Evolutionary conservation across 2,113 vertebrate species (phyloP).

Genomic region (Sinocyclocheilus rhinocerous): DNA sequence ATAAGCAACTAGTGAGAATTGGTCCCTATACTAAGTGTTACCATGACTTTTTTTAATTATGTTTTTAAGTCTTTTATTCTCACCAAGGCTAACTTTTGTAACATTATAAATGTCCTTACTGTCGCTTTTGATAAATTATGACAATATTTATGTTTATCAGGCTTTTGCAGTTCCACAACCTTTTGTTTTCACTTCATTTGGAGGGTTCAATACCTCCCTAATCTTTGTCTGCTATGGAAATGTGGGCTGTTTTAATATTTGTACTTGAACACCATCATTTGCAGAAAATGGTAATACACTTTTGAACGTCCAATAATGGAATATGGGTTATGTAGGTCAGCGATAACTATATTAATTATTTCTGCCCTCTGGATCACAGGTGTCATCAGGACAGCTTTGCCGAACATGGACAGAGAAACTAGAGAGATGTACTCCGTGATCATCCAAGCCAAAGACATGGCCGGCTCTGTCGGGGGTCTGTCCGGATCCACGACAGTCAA

Average conservation of each 20-base stretch:
- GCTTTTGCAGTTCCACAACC: neutral
- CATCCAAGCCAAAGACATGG: constrained; percentile 98
- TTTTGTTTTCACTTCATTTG: neutral
- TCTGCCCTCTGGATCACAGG: constrained; percentile 71
- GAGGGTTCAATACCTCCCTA: neutral
- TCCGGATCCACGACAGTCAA: constrained; percentile 91
- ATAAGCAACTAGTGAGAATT: too few species aligned
- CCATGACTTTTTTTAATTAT: too few species aligned
- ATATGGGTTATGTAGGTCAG: constrained; percentile 25
- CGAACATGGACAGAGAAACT: constrained; percentile 91
- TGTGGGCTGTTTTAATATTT: neutral
- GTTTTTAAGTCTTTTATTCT: neutral
- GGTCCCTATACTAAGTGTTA: too few species aligned
- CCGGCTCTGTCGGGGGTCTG: constrained; percentile 91
- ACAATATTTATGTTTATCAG: neutral
- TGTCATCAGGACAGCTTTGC: constrained; percentile 88
- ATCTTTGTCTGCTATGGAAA: neutral
- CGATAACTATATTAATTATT: neutral
- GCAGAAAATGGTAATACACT: neutral
- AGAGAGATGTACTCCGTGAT: constrained; percentile 88
- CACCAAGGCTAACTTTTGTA: neutral
- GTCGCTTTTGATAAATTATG: neutral
- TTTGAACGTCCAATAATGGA: neutral
- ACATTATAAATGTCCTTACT: neutral
- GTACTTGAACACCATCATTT: neutral